Evolutionary conservation across 2,888 invertebrate genomes (phyloP), one percentile per base, ranked within the genome.

Genomic region (Acronicta psi): DNA sequence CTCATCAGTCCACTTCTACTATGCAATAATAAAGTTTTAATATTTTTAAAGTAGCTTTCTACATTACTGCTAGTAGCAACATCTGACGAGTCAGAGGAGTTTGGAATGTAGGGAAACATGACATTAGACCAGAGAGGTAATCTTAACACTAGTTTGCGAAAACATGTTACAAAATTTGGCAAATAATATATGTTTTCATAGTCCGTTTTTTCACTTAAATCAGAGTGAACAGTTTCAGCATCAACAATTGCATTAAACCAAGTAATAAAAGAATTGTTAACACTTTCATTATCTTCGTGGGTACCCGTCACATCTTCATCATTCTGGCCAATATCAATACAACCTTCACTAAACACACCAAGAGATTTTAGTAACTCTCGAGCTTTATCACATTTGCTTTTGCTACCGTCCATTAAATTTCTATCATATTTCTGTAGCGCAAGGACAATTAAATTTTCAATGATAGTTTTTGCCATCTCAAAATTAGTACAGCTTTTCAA

Each of bases 31-130:
- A 54, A 31, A n/a, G 44, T 29, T 36, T 59, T 59, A 2, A 50
- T 50, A 41, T 47, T 59, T 36, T 54, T 59, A 41, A 59, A 59
- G 38, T 59, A 49, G 29, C 53, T 53, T 49, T 59, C 59, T 11
- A 59, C 41, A 49, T 54, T 59, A 44, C 23, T 40, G 17, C 49
- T 49, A 17, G 16, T 29, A 40, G 49, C 25, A 13, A 11, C 10
- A 16, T 14, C 25, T 14, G 23, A 25, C n/a, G 25, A 16, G 11
- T 42, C 42, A 16, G 18, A 42, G 11, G 13, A 42, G 14, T 14
- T 14, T 37, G 14, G 37, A 37, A 37, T 37, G 23, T 20, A 34
- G 10, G 50, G 34, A 13, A 51, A 23, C 42, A 51, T 43, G 3
- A 43, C 2, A 37, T 52, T 52, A 5, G 36, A 43, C 52, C 43